These are phyloP conservation scores for Andrena minutula DNA, from an alignment of 2,888 invertebrate species.

Conservation along the genomic window DNA sequence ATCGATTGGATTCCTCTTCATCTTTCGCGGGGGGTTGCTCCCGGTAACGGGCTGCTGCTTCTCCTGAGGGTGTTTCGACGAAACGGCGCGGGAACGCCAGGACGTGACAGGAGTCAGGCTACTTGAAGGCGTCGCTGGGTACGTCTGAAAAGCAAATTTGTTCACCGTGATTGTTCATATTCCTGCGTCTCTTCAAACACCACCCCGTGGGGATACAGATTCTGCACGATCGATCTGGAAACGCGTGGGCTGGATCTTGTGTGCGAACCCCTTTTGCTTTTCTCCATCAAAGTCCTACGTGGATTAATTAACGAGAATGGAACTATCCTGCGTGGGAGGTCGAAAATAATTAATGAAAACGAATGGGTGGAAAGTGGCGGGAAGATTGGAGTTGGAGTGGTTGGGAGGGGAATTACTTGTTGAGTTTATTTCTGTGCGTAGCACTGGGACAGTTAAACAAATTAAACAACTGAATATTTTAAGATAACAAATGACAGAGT, in stretches of 20 bases:
- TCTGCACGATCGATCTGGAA: not conserved
- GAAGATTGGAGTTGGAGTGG: not conserved
- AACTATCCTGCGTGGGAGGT: not conserved
- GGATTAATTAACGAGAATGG: constrained; percentile 12
- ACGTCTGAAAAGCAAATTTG: constrained; percentile 6
- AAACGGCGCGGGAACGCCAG: constrained; percentile 13
- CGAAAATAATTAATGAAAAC: not conserved
- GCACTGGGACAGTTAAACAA: too few species aligned
- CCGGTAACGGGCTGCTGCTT: constrained; percentile 6
- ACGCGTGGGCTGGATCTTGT: not conserved
- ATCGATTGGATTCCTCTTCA: constrained; percentile 57
- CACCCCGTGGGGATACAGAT: not conserved
- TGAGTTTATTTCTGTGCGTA: not conserved
- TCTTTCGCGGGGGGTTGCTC: constrained; percentile 38
- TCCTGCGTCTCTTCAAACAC: not conserved
- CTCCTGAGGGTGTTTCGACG: constrained; percentile 25
- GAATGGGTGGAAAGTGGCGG: not conserved
- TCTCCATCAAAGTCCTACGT: not conserved
- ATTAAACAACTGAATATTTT: too few species aligned
- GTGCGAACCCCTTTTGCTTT: not conserved
- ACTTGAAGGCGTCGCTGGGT: not conserved
- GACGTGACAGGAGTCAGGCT: not conserved
- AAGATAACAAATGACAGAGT: too few species aligned
- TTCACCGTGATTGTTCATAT: constrained; percentile 21
- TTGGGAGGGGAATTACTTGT: not conserved